A percentile compares a stretch with the other conserved stretches of the same genome.
Conservation (phyloP, 2,797 vertebrate species). For the Alectoris magna region DNA sequence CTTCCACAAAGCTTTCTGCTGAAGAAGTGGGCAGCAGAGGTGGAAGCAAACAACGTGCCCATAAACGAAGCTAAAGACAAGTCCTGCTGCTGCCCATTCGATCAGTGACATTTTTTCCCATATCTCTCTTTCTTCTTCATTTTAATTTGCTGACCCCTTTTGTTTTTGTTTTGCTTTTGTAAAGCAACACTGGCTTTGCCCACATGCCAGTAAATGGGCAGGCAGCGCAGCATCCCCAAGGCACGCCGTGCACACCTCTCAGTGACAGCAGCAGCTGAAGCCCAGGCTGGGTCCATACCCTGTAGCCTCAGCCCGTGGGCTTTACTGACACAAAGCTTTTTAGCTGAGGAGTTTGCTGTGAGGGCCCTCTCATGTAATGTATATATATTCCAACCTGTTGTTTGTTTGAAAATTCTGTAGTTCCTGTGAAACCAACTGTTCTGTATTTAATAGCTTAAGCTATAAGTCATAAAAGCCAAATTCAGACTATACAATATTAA, state of each 20-base stretch:
- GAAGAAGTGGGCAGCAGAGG: background rate
- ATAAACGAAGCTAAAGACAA: background rate
- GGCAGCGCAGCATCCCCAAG: background rate
- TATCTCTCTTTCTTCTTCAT: no score
- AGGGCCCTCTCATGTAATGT: background rate
- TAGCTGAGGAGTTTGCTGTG: background rate
- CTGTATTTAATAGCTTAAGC: constrained; percentile 2
- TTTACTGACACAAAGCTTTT: background rate
- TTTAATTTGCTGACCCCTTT: background rate
- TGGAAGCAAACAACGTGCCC: background rate
- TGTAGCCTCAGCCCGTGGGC: accelerated
- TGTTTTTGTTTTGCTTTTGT: background rate
- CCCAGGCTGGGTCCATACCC: background rate
- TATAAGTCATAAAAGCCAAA: background rate
- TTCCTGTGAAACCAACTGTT: constrained; percentile 13
- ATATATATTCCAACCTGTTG: background rate
- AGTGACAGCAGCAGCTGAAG: background rate
- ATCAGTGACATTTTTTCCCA: background rate
- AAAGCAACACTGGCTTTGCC: background rate
- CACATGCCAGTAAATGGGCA: accelerated
- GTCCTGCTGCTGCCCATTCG: background rate
- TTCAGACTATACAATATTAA: background rate
- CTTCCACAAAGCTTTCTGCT: background rate
- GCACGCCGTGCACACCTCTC: accelerated
- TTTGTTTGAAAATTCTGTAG: constrained; percentile 12